Percentiles rank a stretch among this genome's conserved stretches.
Conservation (phyloP, 1,140 invertebrate genomes). For the Chironomus tepperi region DNA sequence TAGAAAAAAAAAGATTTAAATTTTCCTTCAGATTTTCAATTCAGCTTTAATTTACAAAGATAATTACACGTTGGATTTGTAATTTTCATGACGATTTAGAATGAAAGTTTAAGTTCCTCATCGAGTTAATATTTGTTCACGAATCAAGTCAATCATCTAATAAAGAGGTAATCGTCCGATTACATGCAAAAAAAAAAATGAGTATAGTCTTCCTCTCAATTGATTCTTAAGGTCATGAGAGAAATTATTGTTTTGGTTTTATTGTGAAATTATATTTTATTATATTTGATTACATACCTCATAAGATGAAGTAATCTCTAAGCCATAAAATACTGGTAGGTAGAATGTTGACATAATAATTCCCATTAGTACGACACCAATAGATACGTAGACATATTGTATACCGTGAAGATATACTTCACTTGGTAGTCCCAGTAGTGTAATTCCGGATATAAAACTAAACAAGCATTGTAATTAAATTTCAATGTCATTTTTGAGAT, state of each 20-base stretch:
- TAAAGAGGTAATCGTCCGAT: slow-evolving; percentile 6
- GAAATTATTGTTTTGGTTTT: not conserved
- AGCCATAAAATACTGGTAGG: slow-evolving; percentile 73
- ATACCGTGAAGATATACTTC: slow-evolving; percentile 87
- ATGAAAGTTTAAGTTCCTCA: not conserved
- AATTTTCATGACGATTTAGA: not conserved
- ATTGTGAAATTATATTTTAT: not conserved
- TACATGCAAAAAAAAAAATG: not conserved
- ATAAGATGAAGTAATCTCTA: slow-evolving; percentile 74
- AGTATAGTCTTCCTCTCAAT: not conserved
- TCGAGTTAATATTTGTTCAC: not conserved
- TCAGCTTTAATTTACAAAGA: not conserved
- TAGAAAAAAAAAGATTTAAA: not conserved
- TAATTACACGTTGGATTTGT: not conserved
- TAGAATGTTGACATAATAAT: slow-evolving; percentile 54
- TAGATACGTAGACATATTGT: slow-evolving; percentile 58
- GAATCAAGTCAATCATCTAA: slow-evolving; percentile 4
- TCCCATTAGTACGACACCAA: slow-evolving; percentile 55
- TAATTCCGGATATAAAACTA: slow-evolving; percentile 86
- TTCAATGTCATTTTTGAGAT: slow-evolving; percentile 25
- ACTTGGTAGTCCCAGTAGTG: slow-evolving; percentile 78
- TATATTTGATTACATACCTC: slow-evolving; percentile 49
- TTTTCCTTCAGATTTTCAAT: not conserved
- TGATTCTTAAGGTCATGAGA: not conserved
- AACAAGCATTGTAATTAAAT: slow-evolving; percentile 26